These are phyloP conservation scores for Drosophila punjabiensis DNA, from an alignment of 1,140 invertebrate genomes.

Conservation along the genomic window DNA sequence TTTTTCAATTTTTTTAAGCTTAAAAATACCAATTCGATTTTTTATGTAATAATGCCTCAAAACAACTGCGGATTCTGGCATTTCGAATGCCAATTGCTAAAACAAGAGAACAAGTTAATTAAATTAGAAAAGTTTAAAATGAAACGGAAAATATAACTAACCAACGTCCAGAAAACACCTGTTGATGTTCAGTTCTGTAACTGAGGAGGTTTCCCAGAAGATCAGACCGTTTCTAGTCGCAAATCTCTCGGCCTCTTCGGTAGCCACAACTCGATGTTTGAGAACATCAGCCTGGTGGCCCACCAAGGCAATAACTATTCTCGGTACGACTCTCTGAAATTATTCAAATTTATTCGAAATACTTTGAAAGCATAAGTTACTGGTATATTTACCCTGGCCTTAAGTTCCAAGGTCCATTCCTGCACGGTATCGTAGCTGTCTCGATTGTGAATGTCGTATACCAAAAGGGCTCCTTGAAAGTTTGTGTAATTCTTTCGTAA, in stretches of 20 bases:
- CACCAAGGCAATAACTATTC: slow-evolving; percentile 32
- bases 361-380: neutral
- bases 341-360: neutral
- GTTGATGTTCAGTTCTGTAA: slow-evolving; percentile 19
- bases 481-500: slow-evolving; percentile 14
- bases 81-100: slow-evolving; percentile 19
- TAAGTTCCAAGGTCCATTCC: slow-evolving; percentile 32
- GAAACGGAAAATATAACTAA: neutral
- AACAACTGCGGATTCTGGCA: neutral
- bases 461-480: slow-evolving; percentile 40
- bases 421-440: slow-evolving; percentile 31
- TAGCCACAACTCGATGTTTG: slow-evolving; percentile 4
- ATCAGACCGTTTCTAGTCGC: slow-evolving; percentile 18
- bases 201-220: slow-evolving; percentile 49
- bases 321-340: neutral
- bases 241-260: slow-evolving; percentile 30
- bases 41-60: neutral
- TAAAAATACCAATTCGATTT: slow-evolving; percentile 26
- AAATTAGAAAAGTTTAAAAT: neutral
- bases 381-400: slow-evolving; percentile 2
- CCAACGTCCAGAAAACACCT: slow-evolving; percentile 36
- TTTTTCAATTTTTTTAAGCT: neutral
- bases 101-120: neutral
- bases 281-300: slow-evolving; percentile 47
- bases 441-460: slow-evolving; percentile 50